Evolutionary conservation across 2,888 invertebrate genomes (phyloP).

Genomic region (Barypeithes pellucidus): DNA sequence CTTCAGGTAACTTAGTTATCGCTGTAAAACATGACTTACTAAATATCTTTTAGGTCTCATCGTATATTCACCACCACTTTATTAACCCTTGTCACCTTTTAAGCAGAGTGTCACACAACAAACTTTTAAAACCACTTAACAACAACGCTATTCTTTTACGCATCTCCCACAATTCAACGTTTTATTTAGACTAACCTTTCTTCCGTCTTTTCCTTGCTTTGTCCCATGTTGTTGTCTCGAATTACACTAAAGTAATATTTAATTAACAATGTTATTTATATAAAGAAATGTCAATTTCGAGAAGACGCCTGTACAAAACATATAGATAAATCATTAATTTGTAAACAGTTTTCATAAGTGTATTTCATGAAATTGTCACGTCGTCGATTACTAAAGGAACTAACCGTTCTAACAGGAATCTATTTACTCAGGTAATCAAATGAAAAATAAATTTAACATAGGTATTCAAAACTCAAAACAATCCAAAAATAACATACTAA

Average conservation of each 20-base stretch:
- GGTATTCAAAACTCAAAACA: no score
- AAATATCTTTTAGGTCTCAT: no score
- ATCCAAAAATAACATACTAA: no score
- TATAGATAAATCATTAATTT: not conserved
- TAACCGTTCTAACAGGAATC: no score
- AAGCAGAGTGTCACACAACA: not conserved
- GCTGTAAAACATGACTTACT: no score
- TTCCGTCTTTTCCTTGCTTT: not conserved
- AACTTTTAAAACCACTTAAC: not conserved
- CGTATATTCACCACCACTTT: no score
- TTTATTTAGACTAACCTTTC: not conserved
- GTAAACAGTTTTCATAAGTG: not conserved
- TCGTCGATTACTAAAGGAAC: no score
- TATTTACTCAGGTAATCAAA: no score
- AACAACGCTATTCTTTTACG: not conserved
- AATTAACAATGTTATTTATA: not conserved
- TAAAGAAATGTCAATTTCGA: constrained; percentile 1
- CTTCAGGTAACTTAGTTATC: no score
- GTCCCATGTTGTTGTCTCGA: not conserved
- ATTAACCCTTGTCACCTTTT: no score
- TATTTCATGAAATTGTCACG: not conserved
- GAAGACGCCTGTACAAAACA: constrained; percentile 1
- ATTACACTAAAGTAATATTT: not conserved
- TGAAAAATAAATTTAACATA: no score
- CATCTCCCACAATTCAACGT: not conserved